Conservation (phyloP, 2,797 vertebrate species). For the Chiloscyllium punctatum region DNA sequence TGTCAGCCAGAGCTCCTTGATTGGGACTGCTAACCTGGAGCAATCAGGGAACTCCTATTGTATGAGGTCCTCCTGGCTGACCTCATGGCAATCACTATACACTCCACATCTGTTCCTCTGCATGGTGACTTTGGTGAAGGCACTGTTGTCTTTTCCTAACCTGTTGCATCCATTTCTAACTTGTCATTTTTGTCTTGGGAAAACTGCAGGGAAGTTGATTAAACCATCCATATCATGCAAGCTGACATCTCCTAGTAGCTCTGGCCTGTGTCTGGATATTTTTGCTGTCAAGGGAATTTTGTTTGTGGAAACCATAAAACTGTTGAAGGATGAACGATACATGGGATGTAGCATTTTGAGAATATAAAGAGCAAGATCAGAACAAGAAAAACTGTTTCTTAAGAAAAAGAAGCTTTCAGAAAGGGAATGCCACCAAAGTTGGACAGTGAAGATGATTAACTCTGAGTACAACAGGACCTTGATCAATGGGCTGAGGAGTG, state of each 20-base stretch:
- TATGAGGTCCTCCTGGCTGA: too few relatives aligned
- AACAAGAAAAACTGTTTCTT: neutral
- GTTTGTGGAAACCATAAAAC: too few relatives aligned
- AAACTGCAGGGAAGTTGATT: neutral
- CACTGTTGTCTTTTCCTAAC: neutral
- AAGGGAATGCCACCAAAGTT: too few relatives aligned
- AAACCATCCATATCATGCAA: neutral
- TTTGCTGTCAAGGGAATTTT: neutral
- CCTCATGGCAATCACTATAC: too few relatives aligned
- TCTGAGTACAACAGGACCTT: too few relatives aligned
- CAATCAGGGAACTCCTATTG: too few relatives aligned
- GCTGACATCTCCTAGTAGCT: neutral
- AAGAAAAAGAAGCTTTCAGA: neutral
- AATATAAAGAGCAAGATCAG: neutral
- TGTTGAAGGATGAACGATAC: neutral
- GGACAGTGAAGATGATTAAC: too few relatives aligned
- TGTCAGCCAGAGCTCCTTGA: too few relatives aligned
- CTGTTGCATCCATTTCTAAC: neutral
- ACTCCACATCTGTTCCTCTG: neutral
- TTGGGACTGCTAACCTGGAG: too few relatives aligned
- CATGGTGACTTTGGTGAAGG: neutral
- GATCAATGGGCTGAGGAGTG: too few relatives aligned
- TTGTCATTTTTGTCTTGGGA: neutral
- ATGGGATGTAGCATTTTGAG: neutral
- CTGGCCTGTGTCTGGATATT: neutral